These are phyloP conservation scores for Drosophila pachea DNA, from an alignment of 1,140 invertebrate species.

Conservation along the genomic window DNA sequence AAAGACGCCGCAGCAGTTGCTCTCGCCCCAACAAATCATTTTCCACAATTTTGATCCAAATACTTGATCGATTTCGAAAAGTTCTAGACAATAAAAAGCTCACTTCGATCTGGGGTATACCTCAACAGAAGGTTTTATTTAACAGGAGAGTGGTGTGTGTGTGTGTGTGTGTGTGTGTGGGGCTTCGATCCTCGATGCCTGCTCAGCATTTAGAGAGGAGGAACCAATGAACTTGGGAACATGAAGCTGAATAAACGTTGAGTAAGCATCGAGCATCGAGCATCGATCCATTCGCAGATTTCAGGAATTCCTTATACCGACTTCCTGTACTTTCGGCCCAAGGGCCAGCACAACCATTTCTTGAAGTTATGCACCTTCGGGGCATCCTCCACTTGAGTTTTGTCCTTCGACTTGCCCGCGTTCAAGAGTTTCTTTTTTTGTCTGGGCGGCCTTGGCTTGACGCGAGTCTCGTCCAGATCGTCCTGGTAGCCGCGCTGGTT, in stretches of 20 bases:
- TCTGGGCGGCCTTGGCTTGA: too few relatives aligned
- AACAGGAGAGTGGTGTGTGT: too few relatives aligned
- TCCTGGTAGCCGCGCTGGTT: slow-evolving; percentile 18
- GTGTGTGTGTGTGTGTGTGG: background rate
- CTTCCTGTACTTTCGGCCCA: background rate
- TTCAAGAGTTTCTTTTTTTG: background rate
- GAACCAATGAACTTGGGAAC: background rate
- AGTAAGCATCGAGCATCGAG: background rate
- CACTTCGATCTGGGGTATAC: too few relatives aligned
- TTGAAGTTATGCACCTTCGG: too few relatives aligned
- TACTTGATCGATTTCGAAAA: too few relatives aligned
- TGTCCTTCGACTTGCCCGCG: too few relatives aligned
- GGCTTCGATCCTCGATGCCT: background rate
- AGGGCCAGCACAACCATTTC: background rate
- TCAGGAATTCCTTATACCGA: too few relatives aligned
- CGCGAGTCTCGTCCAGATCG: background rate
- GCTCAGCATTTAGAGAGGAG: background rate
- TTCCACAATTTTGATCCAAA: background rate
- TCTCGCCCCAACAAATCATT: slow-evolving; percentile 50
- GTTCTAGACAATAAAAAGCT: too few relatives aligned
- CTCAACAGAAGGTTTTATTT: background rate
- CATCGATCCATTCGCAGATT: background rate
- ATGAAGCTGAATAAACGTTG: background rate
- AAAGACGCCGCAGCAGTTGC: slow-evolving; percentile 25
- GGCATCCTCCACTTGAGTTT: too few relatives aligned